Conservation (phyloP, 2,797 vertebrate genomes). For the Artibeus jamaicensis region DNA sequence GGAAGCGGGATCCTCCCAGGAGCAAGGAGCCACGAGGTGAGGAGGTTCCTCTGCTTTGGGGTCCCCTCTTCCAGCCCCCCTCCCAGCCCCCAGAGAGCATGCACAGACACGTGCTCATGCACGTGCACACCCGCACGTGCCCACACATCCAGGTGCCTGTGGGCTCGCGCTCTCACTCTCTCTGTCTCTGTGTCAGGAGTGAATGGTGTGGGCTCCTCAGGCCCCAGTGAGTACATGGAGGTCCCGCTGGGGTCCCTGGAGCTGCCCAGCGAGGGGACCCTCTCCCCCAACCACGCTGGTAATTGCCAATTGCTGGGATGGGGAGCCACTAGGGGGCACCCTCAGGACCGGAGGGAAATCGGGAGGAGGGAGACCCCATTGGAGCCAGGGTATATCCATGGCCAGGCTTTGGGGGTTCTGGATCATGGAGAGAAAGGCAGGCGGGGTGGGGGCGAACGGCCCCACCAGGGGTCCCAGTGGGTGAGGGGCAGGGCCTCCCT, state of each 20-base stretch:
- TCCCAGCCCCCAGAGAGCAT: not conserved
- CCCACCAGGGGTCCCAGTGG: not conserved
- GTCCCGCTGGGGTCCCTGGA: constrained; percentile 92
- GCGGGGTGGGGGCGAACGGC: not conserved
- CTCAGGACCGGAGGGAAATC: constrained; percentile 20
- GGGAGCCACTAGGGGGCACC: constrained; percentile 63
- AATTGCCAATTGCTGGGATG: constrained; percentile 65
- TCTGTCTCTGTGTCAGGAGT: constrained; percentile 77
- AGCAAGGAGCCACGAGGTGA: constrained; percentile 78
- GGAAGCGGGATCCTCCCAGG: constrained; percentile 79
- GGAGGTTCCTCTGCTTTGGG: not conserved
- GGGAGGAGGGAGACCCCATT: constrained; percentile 16
- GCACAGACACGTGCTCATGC: not conserved
- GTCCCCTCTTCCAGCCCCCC: not conserved
- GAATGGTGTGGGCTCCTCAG: constrained; percentile 76
- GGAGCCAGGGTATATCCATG: not conserved
- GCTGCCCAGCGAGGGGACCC: constrained; percentile 89
- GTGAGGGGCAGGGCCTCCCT: not conserved
- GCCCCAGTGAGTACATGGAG: constrained; percentile 90
- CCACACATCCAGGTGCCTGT: not conserved
- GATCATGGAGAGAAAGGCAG: not conserved
- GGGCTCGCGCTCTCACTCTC: constrained; percentile 65
- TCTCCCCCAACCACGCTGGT: constrained; percentile 91
- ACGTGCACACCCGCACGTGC: not conserved
- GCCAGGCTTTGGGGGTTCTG: constrained; percentile 25